These are phyloP conservation scores for Perizoma flavofasciatum DNA, from an alignment of 2,888 invertebrate species.

Conservation along the genomic window DNA sequence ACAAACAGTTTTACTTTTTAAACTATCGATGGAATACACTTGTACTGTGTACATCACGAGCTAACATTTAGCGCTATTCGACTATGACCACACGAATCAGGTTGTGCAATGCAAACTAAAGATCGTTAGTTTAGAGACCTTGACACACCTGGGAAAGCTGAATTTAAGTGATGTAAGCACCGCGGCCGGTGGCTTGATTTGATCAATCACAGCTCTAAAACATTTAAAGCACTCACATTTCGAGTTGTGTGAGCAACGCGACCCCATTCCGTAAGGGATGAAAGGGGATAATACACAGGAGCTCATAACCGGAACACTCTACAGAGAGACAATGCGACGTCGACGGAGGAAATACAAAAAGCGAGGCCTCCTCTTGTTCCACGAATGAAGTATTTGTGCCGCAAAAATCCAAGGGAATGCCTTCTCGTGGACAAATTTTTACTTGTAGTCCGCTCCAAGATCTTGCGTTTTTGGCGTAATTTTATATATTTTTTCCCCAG, in stretches of 20 bases:
- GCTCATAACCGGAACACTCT: constrained; percentile 38
- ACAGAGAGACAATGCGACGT: constrained; percentile 38
- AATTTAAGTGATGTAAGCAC: constrained; percentile 47
- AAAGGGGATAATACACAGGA: constrained; percentile 35
- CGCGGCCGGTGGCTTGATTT: constrained; percentile 35
- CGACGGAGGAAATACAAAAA: constrained; percentile 39
- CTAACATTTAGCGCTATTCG: constrained; percentile 23
- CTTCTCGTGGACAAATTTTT: constrained; percentile 32
- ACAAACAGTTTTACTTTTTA: constrained; percentile 1
- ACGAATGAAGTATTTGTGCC: constrained; percentile 37
- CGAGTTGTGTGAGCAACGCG: constrained; percentile 26
- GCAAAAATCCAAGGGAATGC: constrained; percentile 34
- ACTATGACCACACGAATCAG: constrained; percentile 28
- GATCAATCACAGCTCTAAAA: constrained; percentile 35
- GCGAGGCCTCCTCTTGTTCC: constrained; percentile 35
- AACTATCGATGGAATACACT: not conserved
- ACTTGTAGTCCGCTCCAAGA: constrained; percentile 5
- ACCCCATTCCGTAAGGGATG: constrained; percentile 32
- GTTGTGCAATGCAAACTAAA: constrained; percentile 58
- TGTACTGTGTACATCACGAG: constrained; percentile 2
- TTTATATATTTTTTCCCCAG: too few species aligned
- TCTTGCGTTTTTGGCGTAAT: too few species aligned
- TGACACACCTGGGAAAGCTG: constrained; percentile 55
- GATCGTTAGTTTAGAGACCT: constrained; percentile 50
- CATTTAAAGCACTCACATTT: constrained; percentile 34